phyloP scores from a whole-genome alignment of 2,797 vertebrate species.

The Clarias platycephalus region DNA sequence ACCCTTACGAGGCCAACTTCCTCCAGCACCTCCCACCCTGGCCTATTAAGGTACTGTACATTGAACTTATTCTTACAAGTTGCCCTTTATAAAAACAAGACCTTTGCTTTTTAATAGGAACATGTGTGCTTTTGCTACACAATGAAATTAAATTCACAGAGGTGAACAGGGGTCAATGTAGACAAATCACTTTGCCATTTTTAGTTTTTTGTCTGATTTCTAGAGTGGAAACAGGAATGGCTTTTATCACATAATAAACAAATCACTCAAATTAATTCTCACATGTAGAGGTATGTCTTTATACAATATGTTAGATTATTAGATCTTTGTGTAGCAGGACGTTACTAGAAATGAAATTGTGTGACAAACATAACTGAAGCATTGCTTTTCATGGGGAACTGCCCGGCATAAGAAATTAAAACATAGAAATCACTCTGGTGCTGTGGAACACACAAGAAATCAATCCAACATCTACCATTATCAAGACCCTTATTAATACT shows the following conservation, averaged over 20 bases:
- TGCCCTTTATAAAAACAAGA: conserved; percentile 27
- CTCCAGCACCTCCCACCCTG: conserved; percentile 91
- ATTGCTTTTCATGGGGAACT: neutral
- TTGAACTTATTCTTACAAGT: conserved; percentile 18
- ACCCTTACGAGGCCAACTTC: conserved; percentile 90
- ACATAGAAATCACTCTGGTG: neutral
- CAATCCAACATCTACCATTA: neutral
- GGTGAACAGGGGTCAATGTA: conserved; percentile 15
- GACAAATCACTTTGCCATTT: conserved; percentile 16
- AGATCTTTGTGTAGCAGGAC: neutral
- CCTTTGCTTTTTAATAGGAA: conserved; percentile 13
- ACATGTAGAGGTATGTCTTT: neutral
- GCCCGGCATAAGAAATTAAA: neutral
- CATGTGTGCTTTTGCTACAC: neutral
- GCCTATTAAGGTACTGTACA: conserved; percentile 84
- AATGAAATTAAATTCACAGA: conserved; percentile 14
- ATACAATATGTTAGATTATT: conserved; percentile 3
- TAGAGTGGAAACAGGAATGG: neutral
- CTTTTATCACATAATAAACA: neutral
- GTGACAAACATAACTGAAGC: neutral
- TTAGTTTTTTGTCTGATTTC: neutral
- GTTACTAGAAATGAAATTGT: conserved; percentile 1
- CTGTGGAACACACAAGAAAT: conserved; percentile 4
- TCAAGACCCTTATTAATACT: conserved; percentile 45
- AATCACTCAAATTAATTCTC: neutral